A percentile compares a stretch with the other conserved stretches of the same genome.
Conservation (phyloP, 2,888 invertebrate genomes). For the Ectemnius cavifrons region DNA sequence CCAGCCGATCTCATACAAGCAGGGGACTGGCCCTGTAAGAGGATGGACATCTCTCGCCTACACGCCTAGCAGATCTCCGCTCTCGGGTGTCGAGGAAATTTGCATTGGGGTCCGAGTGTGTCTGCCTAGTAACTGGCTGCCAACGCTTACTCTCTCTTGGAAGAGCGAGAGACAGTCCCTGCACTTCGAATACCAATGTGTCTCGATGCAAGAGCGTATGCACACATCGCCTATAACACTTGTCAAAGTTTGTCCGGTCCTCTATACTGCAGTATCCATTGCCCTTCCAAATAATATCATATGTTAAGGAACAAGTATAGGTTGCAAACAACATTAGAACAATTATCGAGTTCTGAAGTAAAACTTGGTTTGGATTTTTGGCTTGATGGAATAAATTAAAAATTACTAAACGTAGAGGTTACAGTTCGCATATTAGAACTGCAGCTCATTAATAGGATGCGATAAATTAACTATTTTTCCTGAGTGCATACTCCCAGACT, state of each 20-base stretch:
- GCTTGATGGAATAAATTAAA: no score
- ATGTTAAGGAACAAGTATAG: no score
- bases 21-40: conserved; percentile 62
- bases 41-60: conserved; percentile 71
- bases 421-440: no score
- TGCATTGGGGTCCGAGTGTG: conserved; percentile 63
- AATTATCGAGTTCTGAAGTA: no score
- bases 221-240: neutral
- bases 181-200: conserved; percentile 26
- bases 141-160: conserved; percentile 28
- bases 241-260: neutral
- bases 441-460: neutral
- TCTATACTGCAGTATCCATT: no score
- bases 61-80: conserved; percentile 60
- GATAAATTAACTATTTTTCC: neutral
- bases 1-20: conserved; percentile 32
- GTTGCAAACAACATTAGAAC: no score
- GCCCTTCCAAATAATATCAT: no score
- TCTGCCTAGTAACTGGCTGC: conserved; percentile 61
- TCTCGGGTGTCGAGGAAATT: conserved; percentile 64
- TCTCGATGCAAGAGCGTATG: neutral
- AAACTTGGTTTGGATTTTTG: no score
- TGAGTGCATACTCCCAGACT: conserved; percentile 7
- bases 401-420: no score
- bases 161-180: conserved; percentile 34